Conservation (phyloP, 1,140 invertebrate genomes). For the Nomia melanderi region DNA sequence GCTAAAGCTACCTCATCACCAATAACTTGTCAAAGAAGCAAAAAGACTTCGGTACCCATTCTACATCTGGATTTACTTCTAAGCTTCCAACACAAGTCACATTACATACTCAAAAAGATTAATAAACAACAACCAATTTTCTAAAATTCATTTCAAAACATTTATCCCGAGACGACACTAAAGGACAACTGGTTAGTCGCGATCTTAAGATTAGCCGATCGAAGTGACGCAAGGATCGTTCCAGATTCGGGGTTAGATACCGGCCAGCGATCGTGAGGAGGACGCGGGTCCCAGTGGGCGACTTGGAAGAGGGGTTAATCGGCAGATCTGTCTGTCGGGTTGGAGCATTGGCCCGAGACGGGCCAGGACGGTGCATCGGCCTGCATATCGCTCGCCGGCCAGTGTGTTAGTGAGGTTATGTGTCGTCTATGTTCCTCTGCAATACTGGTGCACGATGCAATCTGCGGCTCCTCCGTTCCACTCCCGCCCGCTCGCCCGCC, state of each 20-base stretch:
- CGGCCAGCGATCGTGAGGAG: too few species aligned
- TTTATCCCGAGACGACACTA: not conserved
- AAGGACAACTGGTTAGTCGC: not conserved
- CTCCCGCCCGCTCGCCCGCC: not conserved
- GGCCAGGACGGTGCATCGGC: constrained; percentile 65
- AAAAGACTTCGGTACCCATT: too few species aligned
- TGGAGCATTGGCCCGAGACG: constrained; percentile 62
- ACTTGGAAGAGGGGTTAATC: constrained; percentile 1
- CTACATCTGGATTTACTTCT: too few species aligned
- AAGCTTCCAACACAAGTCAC: too few species aligned
- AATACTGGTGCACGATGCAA: constrained; percentile 62
- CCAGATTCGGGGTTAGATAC: not conserved
- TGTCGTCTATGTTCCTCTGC: constrained; percentile 52
- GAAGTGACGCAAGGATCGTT: constrained; percentile 11
- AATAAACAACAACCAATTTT: too few species aligned
- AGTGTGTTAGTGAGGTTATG: constrained; percentile 58
- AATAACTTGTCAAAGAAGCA: too few species aligned
- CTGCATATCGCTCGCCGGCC: constrained; percentile 58
- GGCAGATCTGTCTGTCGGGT: constrained; percentile 30
- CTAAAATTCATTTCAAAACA: too few species aligned
- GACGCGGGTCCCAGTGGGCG: too few species aligned
- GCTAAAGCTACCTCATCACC: too few species aligned
- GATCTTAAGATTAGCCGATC: too few species aligned
- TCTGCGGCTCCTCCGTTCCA: too few species aligned
- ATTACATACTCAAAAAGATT: too few species aligned